Evolutionary conservation across 2,888 invertebrate genomes (phyloP).

Genomic region (Tiliacea citrago): DNA sequence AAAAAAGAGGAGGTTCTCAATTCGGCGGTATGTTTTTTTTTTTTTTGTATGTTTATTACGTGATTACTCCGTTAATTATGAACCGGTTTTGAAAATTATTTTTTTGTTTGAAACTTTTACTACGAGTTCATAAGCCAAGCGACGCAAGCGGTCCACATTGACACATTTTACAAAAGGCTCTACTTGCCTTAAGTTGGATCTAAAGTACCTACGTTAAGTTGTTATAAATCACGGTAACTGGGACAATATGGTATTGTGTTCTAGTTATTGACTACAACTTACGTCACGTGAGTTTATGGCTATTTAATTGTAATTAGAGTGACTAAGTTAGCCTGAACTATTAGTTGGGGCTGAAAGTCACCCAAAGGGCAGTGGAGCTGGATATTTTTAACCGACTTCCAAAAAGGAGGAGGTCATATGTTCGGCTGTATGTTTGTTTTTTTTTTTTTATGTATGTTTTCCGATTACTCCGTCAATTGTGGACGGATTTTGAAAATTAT

Average conservation of each 20-base stretch:
- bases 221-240: slow-evolving; percentile 32
- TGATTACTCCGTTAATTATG: too few relatives aligned
- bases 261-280: slow-evolving; percentile 15
- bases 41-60: too few relatives aligned
- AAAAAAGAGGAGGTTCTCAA: too few relatives aligned
- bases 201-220: slow-evolving; percentile 11
- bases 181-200: slow-evolving; percentile 36
- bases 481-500: too few relatives aligned
- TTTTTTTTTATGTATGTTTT: too few relatives aligned
- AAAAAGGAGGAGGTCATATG: too few relatives aligned
- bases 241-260: slow-evolving; percentile 19
- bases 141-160: slow-evolving; percentile 62
- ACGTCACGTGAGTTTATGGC: background rate
- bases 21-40: too few relatives aligned
- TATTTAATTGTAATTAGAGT: slow-evolving; percentile 5
- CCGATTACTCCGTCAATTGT: too few relatives aligned
- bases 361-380: background rate
- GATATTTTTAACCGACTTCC: too few relatives aligned
- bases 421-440: too few relatives aligned
- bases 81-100: too few relatives aligned
- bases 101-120: too few relatives aligned
- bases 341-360: background rate
- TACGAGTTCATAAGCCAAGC: slow-evolving; percentile 21
- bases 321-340: slow-evolving; percentile 3
- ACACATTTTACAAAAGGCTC: slow-evolving; percentile 64